Percentiles rank a stretch among this genome's conserved stretches.
phyloP scores from a whole-genome alignment of 2,113 vertebrate species.

The Orcinus orca region DNA sequence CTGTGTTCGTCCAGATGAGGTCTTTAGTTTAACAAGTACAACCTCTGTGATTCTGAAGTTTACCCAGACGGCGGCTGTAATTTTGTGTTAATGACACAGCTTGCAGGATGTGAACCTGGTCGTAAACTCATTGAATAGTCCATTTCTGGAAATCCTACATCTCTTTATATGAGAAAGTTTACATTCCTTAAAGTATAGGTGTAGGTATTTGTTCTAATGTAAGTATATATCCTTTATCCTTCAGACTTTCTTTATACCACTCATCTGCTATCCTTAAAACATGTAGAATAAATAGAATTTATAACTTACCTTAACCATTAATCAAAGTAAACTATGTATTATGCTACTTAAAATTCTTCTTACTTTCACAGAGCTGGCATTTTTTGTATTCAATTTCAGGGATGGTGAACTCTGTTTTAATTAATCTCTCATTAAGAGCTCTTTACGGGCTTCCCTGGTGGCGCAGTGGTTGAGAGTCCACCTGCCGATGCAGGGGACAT shows the following conservation, averaged over 20 bases:
- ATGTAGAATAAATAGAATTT: neutral
- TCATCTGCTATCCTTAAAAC: neutral
- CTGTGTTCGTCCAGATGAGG: neutral
- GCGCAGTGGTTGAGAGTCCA: no score
- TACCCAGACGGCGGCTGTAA: neutral
- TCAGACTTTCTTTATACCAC: neutral
- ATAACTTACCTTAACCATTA: neutral
- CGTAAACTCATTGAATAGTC: neutral
- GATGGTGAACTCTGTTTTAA: conserved; percentile 81
- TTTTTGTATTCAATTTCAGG: conserved; percentile 75
- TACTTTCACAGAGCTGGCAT: neutral
- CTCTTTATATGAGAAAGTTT: neutral
- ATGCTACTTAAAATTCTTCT: neutral
- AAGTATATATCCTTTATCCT: neutral
- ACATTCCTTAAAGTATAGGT: neutral
- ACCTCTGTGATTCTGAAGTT: neutral
- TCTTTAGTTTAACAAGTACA: neutral
- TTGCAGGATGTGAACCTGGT: neutral
- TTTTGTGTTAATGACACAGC: neutral
- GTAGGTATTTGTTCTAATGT: neutral
- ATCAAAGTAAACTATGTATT: neutral
- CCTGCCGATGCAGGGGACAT: no score
- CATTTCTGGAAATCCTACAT: neutral
- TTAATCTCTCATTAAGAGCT: conserved; percentile 82
- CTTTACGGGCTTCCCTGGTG: conserved; percentile 21